Percentiles rank a stretch among this genome's conserved stretches.
Evolutionary conservation across 2,113 vertebrate species (phyloP).

Genomic region (Laticauda colubrina): DNA sequence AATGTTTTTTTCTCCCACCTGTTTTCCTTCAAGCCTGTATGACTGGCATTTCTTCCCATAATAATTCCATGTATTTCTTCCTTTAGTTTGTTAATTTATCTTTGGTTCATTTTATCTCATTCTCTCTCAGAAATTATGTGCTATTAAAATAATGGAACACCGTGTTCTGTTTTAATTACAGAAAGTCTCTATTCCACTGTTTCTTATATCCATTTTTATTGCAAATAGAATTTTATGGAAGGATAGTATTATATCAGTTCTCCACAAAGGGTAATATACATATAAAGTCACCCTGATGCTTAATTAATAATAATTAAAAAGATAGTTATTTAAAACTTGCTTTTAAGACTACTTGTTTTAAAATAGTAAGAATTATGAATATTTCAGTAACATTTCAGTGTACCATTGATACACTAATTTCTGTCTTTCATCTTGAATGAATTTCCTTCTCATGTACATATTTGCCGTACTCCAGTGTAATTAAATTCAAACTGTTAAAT

Average conservation of each 20-base stretch:
- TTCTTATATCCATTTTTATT: not conserved
- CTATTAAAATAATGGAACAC: not conserved
- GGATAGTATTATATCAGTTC: not conserved
- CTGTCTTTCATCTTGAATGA: not conserved
- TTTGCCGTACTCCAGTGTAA: constrained; percentile 13
- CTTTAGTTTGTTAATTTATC: not conserved
- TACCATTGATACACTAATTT: not conserved
- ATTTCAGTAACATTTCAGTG: not conserved
- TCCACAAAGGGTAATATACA: not conserved
- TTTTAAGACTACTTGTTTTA: not conserved
- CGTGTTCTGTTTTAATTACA: not conserved
- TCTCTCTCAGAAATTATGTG: not conserved
- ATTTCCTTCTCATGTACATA: not conserved
- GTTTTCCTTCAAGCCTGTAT: not conserved
- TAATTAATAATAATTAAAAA: not conserved
- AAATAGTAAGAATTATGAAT: not conserved
- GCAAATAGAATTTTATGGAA: not conserved
- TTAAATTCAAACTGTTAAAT: constrained; percentile 11
- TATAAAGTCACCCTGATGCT: not conserved
- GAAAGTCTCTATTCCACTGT: not conserved
- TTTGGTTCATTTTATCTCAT: not conserved
- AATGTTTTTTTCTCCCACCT: not conserved
- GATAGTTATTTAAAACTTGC: not conserved
- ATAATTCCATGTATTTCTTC: not conserved
- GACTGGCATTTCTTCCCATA: not conserved